Evolutionary conservation across 92 coral and sea anemone species (phyloP).

Genomic region (Parazoanthus atlanticus): DNA sequence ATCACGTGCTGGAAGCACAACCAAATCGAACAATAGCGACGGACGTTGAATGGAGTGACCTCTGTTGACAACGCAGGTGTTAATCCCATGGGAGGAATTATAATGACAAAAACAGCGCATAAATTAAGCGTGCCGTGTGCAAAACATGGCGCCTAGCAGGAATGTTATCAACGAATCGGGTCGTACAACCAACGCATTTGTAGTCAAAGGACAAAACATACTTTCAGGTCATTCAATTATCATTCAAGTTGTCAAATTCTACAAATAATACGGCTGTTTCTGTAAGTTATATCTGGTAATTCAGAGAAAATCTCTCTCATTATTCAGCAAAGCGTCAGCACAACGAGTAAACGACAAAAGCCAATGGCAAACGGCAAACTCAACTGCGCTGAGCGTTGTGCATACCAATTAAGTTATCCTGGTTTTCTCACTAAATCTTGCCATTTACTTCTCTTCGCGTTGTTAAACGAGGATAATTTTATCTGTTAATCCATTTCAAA

Average conservation of each 20-base stretch:
- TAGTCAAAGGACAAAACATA: background rate
- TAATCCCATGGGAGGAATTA: conserved; percentile 40
- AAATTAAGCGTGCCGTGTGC: conserved; percentile 50
- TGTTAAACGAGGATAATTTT: background rate
- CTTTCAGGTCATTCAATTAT: background rate
- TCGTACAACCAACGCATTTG: background rate
- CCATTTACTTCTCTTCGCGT: background rate
- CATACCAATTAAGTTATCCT: background rate
- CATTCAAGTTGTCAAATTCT: background rate
- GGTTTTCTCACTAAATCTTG: background rate
- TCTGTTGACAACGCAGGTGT: conserved; percentile 43
- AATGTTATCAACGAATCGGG: background rate
- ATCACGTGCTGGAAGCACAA: conserved; percentile 40
- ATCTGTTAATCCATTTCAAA: background rate
- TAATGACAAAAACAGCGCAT: conserved; percentile 24
- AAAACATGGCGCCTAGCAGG: conserved; percentile 41
- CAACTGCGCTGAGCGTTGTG: background rate
- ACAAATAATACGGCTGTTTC: background rate
- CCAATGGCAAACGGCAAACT: conserved; percentile 24
- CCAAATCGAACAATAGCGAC: conserved; percentile 37
- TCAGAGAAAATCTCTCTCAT: background rate
- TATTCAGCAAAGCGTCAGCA: background rate
- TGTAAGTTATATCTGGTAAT: background rate
- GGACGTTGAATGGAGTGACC: conserved; percentile 34
- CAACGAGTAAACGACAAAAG: background rate